phyloP scores from a whole-genome alignment of 2,797 vertebrate genomes.

The Synaphobranchus kaupii region DNA sequence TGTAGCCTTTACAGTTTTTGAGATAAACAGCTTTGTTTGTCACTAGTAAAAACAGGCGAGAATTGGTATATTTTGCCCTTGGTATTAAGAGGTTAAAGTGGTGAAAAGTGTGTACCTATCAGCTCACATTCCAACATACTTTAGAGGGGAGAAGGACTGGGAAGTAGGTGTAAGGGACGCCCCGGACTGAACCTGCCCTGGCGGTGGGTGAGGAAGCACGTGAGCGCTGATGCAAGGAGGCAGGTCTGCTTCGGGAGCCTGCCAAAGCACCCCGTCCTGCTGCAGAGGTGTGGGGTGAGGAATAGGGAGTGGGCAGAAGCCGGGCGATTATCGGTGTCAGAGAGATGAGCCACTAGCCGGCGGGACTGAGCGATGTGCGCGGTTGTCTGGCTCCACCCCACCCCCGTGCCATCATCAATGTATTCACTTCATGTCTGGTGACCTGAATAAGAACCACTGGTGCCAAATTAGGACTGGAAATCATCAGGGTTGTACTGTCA shows the following conservation, averaged over 20 bases:
- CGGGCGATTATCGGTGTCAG: not conserved
- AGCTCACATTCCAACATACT: not conserved
- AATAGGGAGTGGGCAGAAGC: not conserved
- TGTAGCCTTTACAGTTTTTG: no score
- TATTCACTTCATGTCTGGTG: not conserved
- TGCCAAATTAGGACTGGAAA: not conserved
- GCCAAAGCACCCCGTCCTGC: not conserved
- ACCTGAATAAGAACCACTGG: not conserved
- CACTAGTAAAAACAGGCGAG: no score
- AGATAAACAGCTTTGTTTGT: no score
- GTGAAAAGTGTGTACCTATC: not conserved
- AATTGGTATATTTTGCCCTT: no score
- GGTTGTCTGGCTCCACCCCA: not conserved
- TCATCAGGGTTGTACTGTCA: not conserved
- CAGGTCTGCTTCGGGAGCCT: not conserved
- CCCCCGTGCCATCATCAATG: not conserved
- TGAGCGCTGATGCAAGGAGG: not conserved
- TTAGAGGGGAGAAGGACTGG: not conserved
- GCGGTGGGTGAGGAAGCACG: slow-evolving; percentile 6
- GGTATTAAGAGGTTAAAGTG: no score
- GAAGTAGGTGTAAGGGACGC: not conserved
- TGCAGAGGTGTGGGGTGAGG: not conserved
- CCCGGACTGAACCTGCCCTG: not conserved
- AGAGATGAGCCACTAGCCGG: not conserved
- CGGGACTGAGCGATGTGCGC: not conserved